Conservation (phyloP, 2,888 invertebrate species). For the Gibbula magus region DNA sequence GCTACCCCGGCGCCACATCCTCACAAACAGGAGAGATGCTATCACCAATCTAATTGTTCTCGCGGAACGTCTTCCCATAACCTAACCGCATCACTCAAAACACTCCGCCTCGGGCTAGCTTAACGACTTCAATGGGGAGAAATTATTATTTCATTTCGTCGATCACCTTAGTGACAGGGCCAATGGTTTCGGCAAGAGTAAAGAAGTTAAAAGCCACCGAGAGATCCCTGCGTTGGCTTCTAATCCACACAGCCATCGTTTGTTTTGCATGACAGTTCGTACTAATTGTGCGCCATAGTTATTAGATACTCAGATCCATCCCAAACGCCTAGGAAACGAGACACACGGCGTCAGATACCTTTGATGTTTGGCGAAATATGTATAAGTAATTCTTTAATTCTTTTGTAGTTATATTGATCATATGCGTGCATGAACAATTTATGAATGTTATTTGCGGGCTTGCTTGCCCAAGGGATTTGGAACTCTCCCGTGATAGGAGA, state of each 20-base stretch:
- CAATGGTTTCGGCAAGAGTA: slow-evolving; percentile 2
- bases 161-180: slow-evolving; percentile 13
- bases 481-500: background rate
- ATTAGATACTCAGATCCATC: slow-evolving; percentile 23
- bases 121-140: slow-evolving; percentile 1
- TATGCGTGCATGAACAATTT: slow-evolving; percentile 25
- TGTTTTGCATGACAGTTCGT: slow-evolving; percentile 15
- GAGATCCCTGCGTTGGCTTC: slow-evolving; percentile 6
- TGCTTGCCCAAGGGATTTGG: background rate
- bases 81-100: slow-evolving; percentile 2
- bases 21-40: background rate
- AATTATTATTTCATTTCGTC: slow-evolving; percentile 13
- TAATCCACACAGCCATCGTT: slow-evolving; percentile 16
- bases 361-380: slow-evolving; percentile 38
- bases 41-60: background rate
- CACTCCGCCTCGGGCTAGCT: background rate
- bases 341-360: slow-evolving; percentile 18
- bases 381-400: slow-evolving; percentile 50
- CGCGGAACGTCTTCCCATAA: background rate
- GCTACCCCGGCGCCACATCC: background rate
- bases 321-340: slow-evolving; percentile 17
- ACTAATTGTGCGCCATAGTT: slow-evolving; percentile 2
- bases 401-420: slow-evolving; percentile 36
- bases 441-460: slow-evolving; percentile 12
- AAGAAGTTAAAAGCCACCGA: background rate